These are phyloP conservation scores for Ostrea edulis DNA, from an alignment of 1,140 invertebrate species.

Conservation along the genomic window DNA sequence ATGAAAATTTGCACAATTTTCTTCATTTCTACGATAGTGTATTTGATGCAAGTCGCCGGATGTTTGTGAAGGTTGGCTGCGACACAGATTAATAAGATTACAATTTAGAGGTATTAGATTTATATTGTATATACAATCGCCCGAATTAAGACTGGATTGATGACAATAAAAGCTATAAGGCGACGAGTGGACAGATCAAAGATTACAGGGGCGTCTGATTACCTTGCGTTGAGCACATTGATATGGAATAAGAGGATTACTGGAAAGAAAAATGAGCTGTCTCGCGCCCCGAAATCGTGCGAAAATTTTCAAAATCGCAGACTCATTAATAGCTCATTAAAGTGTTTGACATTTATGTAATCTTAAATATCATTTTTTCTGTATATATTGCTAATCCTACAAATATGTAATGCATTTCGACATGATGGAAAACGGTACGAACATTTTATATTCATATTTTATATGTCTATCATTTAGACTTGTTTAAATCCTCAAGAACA, in stretches of 20 bases:
- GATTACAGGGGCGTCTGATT: neutral
- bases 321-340: neutral
- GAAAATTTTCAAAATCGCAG: neutral
- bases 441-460: neutral
- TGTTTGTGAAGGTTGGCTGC: neutral
- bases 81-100: constrained; percentile 30
- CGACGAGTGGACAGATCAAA: constrained; percentile 25
- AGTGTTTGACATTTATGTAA: constrained; percentile 4
- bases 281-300: constrained; percentile 5
- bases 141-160: constrained; percentile 2
- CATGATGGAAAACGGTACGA: neutral
- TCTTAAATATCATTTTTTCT: neutral
- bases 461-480: neutral
- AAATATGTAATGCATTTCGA: neutral
- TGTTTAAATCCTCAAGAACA: neutral
- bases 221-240: neutral
- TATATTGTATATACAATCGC: constrained; percentile 28
- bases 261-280: neutral
- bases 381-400: neutral
- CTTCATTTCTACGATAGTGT: neutral
- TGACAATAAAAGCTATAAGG: constrained; percentile 13
- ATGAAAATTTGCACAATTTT: no score
- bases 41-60: neutral
- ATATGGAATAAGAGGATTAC: constrained; percentile 1
- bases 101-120: neutral